Conservation (phyloP, 2,797 vertebrate species). For the Thamnophis elegans region DNA sequence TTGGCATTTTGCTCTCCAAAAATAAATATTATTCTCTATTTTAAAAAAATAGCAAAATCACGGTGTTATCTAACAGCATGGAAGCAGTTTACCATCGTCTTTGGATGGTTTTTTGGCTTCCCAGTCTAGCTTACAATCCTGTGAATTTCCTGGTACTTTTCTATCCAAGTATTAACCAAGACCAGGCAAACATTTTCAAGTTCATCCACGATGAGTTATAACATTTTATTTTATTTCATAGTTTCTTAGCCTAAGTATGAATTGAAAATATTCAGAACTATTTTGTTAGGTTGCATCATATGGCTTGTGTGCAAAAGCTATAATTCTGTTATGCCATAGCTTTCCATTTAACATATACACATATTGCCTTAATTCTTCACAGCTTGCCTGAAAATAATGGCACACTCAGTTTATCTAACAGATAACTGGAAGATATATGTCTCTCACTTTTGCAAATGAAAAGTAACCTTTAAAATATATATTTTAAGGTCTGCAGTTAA, state of each 20-base stretch:
- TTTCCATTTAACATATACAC: background rate
- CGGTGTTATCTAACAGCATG: background rate
- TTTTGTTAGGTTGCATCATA: background rate
- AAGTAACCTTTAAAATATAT: background rate
- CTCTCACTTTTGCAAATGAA: background rate
- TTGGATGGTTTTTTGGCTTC: background rate
- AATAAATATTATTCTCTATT: background rate
- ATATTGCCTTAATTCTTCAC: background rate
- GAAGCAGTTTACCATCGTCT: background rate
- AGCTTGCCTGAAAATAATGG: constrained; percentile 3
- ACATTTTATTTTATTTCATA: background rate
- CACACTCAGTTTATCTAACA: background rate
- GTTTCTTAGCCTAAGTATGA: background rate
- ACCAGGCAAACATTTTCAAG: background rate
- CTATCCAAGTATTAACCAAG: background rate
- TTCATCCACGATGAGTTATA: background rate
- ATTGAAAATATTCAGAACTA: background rate
- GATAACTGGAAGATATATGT: background rate
- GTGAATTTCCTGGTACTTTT: background rate
- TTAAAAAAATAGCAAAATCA: background rate
- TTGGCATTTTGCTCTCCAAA: background rate
- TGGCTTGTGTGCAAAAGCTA: background rate
- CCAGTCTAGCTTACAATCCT: background rate
- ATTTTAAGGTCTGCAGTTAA: constrained; percentile 1
- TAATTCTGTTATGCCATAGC: background rate